Evolutionary conservation across 2,888 invertebrate species (phyloP).

Genomic region (Lasioglossum lativentre): DNA sequence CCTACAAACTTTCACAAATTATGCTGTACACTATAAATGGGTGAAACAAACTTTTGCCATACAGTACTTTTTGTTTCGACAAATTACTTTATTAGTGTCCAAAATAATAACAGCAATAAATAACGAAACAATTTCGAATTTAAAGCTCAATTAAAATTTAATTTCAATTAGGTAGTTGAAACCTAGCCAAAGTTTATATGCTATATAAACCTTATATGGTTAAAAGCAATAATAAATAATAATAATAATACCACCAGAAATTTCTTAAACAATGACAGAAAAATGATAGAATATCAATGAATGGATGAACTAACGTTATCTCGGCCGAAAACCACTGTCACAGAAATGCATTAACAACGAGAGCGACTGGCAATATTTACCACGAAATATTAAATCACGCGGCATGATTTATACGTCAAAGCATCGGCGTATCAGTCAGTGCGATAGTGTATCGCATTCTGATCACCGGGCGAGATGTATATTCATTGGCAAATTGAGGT

Average conservation of each 20-base stretch:
- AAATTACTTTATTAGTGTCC: too few relatives aligned
- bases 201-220: too few relatives aligned
- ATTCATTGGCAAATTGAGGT: conserved; percentile 49
- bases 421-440: background rate
- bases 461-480: conserved; percentile 32
- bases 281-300: background rate
- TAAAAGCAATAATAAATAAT: too few relatives aligned
- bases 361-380: conserved; percentile 18
- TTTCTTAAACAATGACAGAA: background rate
- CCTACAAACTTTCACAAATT: too few relatives aligned
- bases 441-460: conserved; percentile 20
- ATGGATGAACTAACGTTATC: background rate
- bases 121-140: background rate
- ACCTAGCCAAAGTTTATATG: too few relatives aligned
- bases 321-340: background rate
- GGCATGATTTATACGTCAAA: conserved; percentile 18
- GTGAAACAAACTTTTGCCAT: too few relatives aligned
- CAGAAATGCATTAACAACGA: conserved; percentile 19
- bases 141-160: too few relatives aligned
- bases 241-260: background rate
- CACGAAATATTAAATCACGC: conserved; percentile 27
- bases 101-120: too few relatives aligned
- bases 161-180: too few relatives aligned
- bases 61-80: too few relatives aligned
- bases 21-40: too few relatives aligned